These are phyloP conservation scores for Anguilla megastoma DNA, from an alignment of 2,797 vertebrate genomes.

Conservation along the genomic window DNA sequence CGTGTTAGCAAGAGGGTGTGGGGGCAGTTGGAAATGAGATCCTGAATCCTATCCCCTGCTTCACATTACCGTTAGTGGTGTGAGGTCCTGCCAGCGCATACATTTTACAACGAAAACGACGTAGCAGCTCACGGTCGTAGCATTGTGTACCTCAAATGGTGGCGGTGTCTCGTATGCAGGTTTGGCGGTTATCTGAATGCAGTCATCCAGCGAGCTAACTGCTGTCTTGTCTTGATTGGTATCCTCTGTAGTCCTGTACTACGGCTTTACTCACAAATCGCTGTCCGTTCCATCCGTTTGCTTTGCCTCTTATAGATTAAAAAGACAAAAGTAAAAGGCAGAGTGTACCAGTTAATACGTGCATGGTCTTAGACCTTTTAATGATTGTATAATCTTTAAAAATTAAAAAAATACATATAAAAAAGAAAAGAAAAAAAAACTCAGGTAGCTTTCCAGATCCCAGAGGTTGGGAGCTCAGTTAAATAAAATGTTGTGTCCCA, in stretches of 20 bases:
- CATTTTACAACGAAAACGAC: neutral
- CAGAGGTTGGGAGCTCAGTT: slow-evolving; percentile 72
- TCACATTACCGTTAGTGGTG: neutral
- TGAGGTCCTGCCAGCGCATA: neutral
- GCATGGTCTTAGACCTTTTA: slow-evolving; percentile 86
- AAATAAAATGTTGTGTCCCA: slow-evolving; percentile 77
- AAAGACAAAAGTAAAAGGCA: slow-evolving; percentile 58
- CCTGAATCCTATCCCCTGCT: neutral
- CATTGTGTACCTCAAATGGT: neutral
- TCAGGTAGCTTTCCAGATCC: slow-evolving; percentile 82
- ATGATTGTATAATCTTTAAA: slow-evolving; percentile 84
- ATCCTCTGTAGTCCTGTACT: slow-evolving; percentile 60
- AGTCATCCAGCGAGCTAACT: neutral
- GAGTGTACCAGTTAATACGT: slow-evolving; percentile 69
- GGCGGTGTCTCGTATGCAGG: neutral
- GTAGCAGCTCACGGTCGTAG: neutral
- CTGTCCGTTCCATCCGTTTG: slow-evolving; percentile 71
- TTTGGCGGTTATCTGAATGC: slow-evolving; percentile 4
- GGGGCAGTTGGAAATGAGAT: neutral
- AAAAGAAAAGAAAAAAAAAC: slow-evolving; percentile 60
- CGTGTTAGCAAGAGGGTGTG: neutral
- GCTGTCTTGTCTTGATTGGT: slow-evolving; percentile 31
- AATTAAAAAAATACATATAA: slow-evolving; percentile 22
- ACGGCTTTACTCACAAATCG: slow-evolving; percentile 76
- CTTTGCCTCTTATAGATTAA: slow-evolving; percentile 78